Base-by-base conservation (phyloP, 2,113 vertebrate species). In the Alligator mississippiensis region DNA sequence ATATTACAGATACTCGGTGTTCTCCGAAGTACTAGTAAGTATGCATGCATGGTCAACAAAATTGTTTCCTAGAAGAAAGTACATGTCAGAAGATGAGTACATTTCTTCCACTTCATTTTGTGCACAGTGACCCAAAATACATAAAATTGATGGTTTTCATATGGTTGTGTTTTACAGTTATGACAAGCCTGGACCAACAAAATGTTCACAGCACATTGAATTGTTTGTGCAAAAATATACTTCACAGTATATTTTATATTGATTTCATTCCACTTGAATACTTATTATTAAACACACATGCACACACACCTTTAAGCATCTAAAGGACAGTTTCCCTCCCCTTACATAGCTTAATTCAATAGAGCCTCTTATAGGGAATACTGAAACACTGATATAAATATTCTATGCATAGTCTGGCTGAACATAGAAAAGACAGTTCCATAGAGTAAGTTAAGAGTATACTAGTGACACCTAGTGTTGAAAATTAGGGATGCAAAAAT, bases 391-490 rank as follows among this genome's bases (percentile, higher is more conserved):
- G 2, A 58, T 47, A 55, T 55, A 59, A 81, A 1, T 54, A 28
- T 6, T 4, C n/a, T 38, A n/a, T 22, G 0, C 66, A 38, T 27
- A 55, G 55, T 47, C 0, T 4, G 55, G 57, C 57, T 62, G 78
- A 78, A 54, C 14, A 8, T 11, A 7, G 9, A 1, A 25, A 60
- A 82, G 80, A 30, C 64, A 9, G 19, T 68, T 85, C 78, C 61
- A 3, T 11, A 15, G 54, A 3, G 19, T 38, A 70, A 2, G 80
- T 95, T 83, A 85, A 93, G 98, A 96, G 97, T 83, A 81, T 97
- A 91, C 97, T 93, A 96, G 93, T 97, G 97, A 98, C 98, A 98
- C 83, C 97, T 98, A 97, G 97, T 97, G 97, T 83, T 91, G 90
- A 63, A 60, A 64, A 75, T 57, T 17, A 75, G 38, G 78, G 21